A percentile compares a stretch with the other conserved stretches of the same genome.
These are phyloP conservation scores for Onthophagus sagittarius DNA, from an alignment of 2,888 invertebrate species.

Conservation along the genomic window DNA sequence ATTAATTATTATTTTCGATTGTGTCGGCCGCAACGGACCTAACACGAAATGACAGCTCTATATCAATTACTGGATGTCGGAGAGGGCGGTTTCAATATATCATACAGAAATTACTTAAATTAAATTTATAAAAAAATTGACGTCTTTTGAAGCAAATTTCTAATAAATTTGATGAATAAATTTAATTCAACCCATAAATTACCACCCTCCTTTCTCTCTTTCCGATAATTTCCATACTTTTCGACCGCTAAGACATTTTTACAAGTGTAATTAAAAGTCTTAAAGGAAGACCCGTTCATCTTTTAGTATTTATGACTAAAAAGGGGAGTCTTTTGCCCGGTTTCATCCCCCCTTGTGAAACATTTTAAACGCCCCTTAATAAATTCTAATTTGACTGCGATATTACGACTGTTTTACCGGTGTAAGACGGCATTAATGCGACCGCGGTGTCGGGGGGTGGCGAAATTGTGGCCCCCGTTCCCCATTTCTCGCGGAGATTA, in stretches of 20 bases:
- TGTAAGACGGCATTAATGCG: conserved; percentile 6
- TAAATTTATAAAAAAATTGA: too few relatives aligned
- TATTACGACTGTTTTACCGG: conserved; percentile 11
- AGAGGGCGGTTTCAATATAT: not conserved
- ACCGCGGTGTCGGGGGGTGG: not conserved
- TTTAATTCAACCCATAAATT: too few relatives aligned
- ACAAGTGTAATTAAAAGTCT: conserved; percentile 11
- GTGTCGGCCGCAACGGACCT: conserved; percentile 40
- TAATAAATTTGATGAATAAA: too few relatives aligned
- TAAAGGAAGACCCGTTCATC: conserved; percentile 1
- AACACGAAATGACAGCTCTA: conserved; percentile 24
- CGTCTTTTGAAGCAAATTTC: too few relatives aligned
- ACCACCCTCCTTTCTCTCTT: not conserved
- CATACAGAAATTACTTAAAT: too few relatives aligned
- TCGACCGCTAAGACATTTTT: not conserved
- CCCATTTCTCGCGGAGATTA: conserved; percentile 14
- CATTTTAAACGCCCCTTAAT: conserved; percentile 3
- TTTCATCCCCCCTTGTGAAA: not conserved
- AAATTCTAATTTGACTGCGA: conserved; percentile 12
- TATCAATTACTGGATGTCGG: conserved; percentile 21
- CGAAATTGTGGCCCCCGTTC: too few relatives aligned
- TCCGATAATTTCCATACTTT: not conserved
- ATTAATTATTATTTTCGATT: conserved; percentile 50
- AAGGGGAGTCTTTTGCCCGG: not conserved
- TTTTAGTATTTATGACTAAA: conserved; percentile 7